Conservation (phyloP, 2,888 invertebrate genomes). For the Clunio marinus region DNA sequence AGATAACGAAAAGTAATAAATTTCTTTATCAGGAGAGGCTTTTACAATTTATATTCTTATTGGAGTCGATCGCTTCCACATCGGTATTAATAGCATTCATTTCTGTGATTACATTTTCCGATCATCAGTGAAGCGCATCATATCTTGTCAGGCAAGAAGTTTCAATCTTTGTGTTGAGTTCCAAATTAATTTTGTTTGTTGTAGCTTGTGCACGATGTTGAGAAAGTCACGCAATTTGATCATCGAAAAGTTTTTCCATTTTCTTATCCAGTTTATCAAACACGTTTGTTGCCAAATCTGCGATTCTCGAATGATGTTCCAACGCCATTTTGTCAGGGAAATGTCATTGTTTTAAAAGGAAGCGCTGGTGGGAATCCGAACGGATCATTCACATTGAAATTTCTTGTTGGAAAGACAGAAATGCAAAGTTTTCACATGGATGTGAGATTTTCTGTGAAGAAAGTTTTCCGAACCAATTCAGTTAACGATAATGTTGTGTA, state of each 20-base stretch:
- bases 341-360: conserved; percentile 29
- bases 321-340: conserved; percentile 5
- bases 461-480: conserved; percentile 16
- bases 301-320: conserved; percentile 34
- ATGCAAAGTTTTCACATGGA: conserved; percentile 33
- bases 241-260: conserved; percentile 33
- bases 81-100: conserved; percentile 22
- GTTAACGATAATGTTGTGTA: conserved; percentile 4
- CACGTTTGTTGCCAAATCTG: background rate
- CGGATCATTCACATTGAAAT: conserved; percentile 29
- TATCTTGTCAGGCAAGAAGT: background rate
- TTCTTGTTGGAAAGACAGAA: conserved; percentile 30
- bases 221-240: conserved; percentile 30
- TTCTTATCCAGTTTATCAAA: conserved; percentile 23
- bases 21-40: background rate
- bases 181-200: background rate
- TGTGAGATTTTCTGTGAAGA: conserved; percentile 21
- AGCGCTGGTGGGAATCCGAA: conserved; percentile 29
- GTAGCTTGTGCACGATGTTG: conserved; percentile 1
- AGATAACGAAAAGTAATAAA: background rate
- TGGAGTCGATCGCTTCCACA: conserved; percentile 32
- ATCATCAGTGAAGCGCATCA: conserved; percentile 23
- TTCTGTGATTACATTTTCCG: conserved; percentile 34
- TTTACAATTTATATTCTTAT: conserved; percentile 30
- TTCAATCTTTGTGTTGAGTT: background rate